Conservation (phyloP, 2,113 vertebrate genomes). For the Azemiops feae region DNA sequence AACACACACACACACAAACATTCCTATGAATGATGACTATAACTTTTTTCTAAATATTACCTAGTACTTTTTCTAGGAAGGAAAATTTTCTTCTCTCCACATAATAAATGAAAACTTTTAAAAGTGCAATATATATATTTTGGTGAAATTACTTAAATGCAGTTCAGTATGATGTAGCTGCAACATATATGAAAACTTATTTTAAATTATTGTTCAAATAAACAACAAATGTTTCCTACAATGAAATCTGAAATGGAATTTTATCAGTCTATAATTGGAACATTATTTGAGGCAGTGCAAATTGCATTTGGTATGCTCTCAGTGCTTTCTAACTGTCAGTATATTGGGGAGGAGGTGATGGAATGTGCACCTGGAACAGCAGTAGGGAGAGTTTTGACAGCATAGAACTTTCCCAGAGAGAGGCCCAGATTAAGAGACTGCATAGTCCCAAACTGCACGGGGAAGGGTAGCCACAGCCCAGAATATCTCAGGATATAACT, state of each 20-base stretch:
- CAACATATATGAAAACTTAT: background rate
- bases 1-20: background rate
- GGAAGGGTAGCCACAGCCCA: background rate
- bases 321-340: background rate
- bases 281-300: slow-evolving; percentile 16
- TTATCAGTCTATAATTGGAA: background rate
- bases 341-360: slow-evolving; percentile 13
- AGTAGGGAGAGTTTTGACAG: background rate
- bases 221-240: background rate
- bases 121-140: background rate
- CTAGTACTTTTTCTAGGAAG: background rate
- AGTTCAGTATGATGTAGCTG: background rate
- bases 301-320: background rate
- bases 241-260: slow-evolving; percentile 7
- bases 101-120: background rate
- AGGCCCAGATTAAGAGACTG: background rate
- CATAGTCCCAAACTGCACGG: background rate
- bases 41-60: background rate
- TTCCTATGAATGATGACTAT: background rate
- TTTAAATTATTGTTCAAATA: background rate
- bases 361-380: background rate
- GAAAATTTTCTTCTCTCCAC: background rate
- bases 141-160: background rate
- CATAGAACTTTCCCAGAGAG: background rate
- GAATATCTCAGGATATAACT: background rate